phyloP scores from a whole-genome alignment of 2,888 invertebrate genomes.

The Meta bourneti region DNA sequence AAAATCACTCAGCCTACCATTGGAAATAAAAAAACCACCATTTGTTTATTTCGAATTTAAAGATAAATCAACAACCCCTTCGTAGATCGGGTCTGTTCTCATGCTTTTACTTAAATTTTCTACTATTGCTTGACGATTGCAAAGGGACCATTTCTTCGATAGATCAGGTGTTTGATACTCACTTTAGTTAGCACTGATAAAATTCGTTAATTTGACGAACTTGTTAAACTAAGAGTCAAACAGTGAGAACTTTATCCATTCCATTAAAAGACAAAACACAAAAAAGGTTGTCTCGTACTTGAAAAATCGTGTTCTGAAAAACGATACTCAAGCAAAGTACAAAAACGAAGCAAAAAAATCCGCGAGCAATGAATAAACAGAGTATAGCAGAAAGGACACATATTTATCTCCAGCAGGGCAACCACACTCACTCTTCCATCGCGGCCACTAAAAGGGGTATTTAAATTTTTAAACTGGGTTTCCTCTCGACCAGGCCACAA shows the following conservation, averaged over 20 bases:
- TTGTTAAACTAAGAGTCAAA: too few species aligned
- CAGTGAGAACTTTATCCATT: neutral
- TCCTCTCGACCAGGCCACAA: slow-evolving; percentile 37
- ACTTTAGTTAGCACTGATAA: too few species aligned
- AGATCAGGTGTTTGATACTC: too few species aligned
- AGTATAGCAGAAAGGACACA: slow-evolving; percentile 11
- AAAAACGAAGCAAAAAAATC: neutral
- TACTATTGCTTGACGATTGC: too few species aligned
- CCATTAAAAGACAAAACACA: neutral
- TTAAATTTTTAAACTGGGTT: slow-evolving; percentile 69
- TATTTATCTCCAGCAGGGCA: slow-evolving; percentile 23
- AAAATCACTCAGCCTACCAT: too few species aligned
- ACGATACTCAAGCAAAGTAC: neutral
- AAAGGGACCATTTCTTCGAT: too few species aligned
- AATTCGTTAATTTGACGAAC: too few species aligned
- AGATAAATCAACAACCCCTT: too few species aligned
- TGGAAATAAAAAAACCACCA: too few species aligned
- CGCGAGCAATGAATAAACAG: neutral
- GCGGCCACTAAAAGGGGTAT: slow-evolving; percentile 67
- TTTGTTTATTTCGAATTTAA: too few species aligned
- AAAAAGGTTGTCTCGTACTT: neutral
- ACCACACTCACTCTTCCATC: neutral
- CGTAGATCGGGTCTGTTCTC: too few species aligned
- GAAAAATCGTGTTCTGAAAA: neutral
- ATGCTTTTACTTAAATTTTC: too few species aligned